Evolutionary conservation across 2,888 invertebrate species (phyloP), one percentile per base, ranked within the genome.

Genomic region (Brenthis ino): DNA sequence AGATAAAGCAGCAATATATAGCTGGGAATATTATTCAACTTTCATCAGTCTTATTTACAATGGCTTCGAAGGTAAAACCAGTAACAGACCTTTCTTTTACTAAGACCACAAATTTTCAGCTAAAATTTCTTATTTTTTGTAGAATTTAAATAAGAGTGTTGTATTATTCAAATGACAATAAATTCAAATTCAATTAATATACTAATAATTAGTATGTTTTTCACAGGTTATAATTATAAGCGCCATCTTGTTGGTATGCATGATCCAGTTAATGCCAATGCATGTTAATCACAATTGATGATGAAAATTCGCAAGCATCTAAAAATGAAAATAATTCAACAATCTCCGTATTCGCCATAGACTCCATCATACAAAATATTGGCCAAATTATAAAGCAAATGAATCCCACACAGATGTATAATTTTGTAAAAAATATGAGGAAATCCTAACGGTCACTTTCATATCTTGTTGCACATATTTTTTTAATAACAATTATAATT

Each of bases 241-340:
- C 48, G 67, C 58, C 13, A 20, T 67, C 14, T 28, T 67, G 20
- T 33, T 67, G 12, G 20, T 67, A 6, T 67, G 67, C 33, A 37
- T 67, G 48, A 67, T 61, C 14, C 60, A 67, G 47, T 60, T 55
- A 28, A 60, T 67, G 53, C 37, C n/a, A n/a, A n/a, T n/a, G n/a
- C n/a, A n/a, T n/a, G n/a, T n/a, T n/a, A n/a, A n/a, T n/a, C n/a
- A n/a, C n/a, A n/a, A n/a, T n/a, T n/a, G 24, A 33, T 3, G 55
- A 28, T n/a, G 16, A 28, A 16, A 5, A 61, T 3, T 14, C 53
- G 37, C 14, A 12, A 20, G 53, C 13, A 14, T 11, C 47, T 65
- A 2, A 0, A 37, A n/a, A 67, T 48, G 58, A 24, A 12, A 37
- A 33, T 16, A 48, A 47, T n/a, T 55, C 66, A 3, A 54, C 28